phyloP scores from a whole-genome alignment of 1,140 invertebrate species.

The Penaeus japonicus region DNA sequence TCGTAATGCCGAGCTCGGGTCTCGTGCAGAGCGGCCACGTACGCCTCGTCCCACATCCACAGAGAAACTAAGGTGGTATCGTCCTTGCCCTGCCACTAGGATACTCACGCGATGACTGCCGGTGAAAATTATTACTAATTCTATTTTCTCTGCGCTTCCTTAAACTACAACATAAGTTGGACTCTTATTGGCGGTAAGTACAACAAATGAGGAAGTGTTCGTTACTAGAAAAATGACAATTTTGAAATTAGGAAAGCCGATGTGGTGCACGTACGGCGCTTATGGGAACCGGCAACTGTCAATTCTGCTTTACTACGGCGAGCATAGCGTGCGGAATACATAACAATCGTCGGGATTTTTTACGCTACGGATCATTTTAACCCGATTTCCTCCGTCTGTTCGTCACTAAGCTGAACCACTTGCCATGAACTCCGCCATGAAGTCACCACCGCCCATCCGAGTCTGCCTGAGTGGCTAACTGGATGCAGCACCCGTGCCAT shows the following conservation, averaged over 20 bases:
- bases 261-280: conserved; percentile 17
- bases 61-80: conserved; percentile 42
- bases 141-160: conserved; percentile 18
- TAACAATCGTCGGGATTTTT: neutral
- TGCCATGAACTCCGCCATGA: too few relatives aligned
- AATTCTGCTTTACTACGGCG: conserved; percentile 28
- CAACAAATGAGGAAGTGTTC: neutral
- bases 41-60: conserved; percentile 36
- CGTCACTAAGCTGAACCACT: neutral
- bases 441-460: too few relatives aligned
- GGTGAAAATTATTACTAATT: conserved; percentile 34
- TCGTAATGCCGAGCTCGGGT: neutral
- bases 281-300: conserved; percentile 31
- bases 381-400: neutral
- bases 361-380: neutral
- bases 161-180: neutral
- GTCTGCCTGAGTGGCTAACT: too few relatives aligned
- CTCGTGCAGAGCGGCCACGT: conserved; percentile 28
- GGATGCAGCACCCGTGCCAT: too few relatives aligned
- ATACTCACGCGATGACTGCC: conserved; percentile 42
- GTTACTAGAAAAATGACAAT: neutral
- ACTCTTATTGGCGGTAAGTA: neutral
- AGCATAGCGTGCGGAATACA: conserved; percentile 23
- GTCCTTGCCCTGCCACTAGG: conserved; percentile 46
- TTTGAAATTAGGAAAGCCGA: neutral